Conservation (phyloP, 2,797 vertebrate species). For the Furcifer pardalis region DNA sequence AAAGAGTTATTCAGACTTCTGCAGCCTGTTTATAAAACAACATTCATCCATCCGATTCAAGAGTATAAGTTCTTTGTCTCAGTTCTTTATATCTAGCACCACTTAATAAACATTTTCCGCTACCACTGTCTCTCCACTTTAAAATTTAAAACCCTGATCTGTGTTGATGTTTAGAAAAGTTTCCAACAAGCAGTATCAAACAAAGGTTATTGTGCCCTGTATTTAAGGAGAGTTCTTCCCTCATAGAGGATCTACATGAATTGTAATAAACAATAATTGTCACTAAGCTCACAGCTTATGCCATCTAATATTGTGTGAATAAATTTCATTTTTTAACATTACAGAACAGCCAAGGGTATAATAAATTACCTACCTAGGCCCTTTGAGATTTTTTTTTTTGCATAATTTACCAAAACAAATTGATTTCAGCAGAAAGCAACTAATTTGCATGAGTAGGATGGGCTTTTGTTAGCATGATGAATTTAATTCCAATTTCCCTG, state of each 20-base stretch:
- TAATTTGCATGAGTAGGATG: slow-evolving; percentile 78
- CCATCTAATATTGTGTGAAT: slow-evolving; percentile 74
- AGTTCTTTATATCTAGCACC: background rate
- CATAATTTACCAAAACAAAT: slow-evolving; percentile 82
- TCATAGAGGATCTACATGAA: slow-evolving; percentile 69
- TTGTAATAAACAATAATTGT: slow-evolving; percentile 71
- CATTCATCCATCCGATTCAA: background rate
- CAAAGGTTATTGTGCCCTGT: slow-evolving; percentile 47
- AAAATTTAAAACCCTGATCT: slow-evolving; percentile 27
- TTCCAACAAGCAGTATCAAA: slow-evolving; percentile 58
- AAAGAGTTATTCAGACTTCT: background rate
- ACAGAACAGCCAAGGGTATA: slow-evolving; percentile 73
- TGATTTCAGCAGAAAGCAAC: slow-evolving; percentile 78
- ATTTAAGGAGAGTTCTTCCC: slow-evolving; percentile 64
- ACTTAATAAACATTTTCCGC: background rate
- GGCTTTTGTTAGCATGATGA: slow-evolving; percentile 76
- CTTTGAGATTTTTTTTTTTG: slow-evolving; percentile 80
- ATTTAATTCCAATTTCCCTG: slow-evolving; percentile 80
- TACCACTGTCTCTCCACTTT: background rate
- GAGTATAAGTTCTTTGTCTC: background rate
- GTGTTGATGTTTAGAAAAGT: slow-evolving; percentile 23
- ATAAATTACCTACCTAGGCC: slow-evolving; percentile 79
- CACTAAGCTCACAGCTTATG: slow-evolving; percentile 71
- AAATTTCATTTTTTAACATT: slow-evolving; percentile 77
- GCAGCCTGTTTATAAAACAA: background rate